These are phyloP conservation scores for Rhabdomys pumilio DNA, from an alignment of 2,797 vertebrate species.

Conservation along the genomic window DNA sequence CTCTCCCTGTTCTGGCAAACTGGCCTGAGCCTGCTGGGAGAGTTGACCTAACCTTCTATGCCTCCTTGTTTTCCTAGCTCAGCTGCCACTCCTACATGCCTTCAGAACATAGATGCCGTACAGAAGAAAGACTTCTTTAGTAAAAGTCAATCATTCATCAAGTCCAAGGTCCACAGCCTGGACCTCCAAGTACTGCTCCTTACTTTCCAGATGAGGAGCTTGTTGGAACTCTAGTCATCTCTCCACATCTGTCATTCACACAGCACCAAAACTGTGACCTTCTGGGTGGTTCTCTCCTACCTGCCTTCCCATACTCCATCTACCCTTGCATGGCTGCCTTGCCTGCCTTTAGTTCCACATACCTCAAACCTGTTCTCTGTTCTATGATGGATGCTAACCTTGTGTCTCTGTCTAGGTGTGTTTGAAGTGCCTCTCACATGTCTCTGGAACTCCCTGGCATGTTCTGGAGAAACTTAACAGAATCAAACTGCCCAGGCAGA, in stretches of 20 bases:
- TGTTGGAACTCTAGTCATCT: not conserved
- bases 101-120: constrained; percentile 47
- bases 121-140: constrained; percentile 45
- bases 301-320: not conserved
- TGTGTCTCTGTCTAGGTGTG: not conserved
- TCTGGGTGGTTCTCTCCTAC: not conserved
- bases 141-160: constrained; percentile 56
- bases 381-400: not conserved
- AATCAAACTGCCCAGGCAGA: not conserved
- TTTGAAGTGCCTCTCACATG: not conserved
- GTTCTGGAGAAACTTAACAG: not conserved
- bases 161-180: constrained; percentile 35
- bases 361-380: not conserved
- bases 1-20: constrained; percentile 11
- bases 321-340: not conserved
- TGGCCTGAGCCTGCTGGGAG: constrained; percentile 40
- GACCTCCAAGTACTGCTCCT: constrained; percentile 25
- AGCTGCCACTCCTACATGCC: constrained; percentile 19
- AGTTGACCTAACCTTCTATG: not conserved
- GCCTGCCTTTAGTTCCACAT: not conserved
- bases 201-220: not conserved
- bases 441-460: not conserved
- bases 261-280: rapidly evolving
- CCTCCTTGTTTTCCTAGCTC: constrained; percentile 72
- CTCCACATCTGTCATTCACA: not conserved